Conservation (phyloP, 2,113 vertebrate species). For the Gadus macrocephalus region DNA sequence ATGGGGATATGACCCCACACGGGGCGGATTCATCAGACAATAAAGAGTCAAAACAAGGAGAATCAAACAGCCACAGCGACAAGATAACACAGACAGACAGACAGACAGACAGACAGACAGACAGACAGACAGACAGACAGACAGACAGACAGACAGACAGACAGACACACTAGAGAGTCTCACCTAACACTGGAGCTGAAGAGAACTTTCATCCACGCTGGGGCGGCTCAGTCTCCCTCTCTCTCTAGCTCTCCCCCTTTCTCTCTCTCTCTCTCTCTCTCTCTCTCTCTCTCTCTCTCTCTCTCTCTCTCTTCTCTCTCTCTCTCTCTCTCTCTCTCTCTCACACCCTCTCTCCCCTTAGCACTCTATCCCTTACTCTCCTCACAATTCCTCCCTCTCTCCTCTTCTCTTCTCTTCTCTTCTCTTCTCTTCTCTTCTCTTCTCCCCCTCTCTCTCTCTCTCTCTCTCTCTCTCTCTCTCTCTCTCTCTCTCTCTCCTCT, state of each 20-base stretch:
- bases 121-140: conserved; percentile 7
- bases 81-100: not conserved
- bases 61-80: not conserved
- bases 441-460: not conserved
- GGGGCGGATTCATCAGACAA: too few relatives aligned
- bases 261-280: too few relatives aligned
- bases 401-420: too few relatives aligned
- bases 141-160: conserved; percentile 7
- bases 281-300: too few relatives aligned
- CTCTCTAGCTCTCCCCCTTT: not conserved
- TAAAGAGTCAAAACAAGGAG: too few relatives aligned
- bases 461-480: not conserved
- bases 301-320: too few relatives aligned
- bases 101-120: conserved; percentile 6
- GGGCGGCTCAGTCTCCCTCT: not conserved
- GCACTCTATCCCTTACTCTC: not conserved
- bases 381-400: not conserved
- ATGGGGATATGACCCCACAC: too few relatives aligned
- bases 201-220: conserved; percentile 70
- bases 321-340: not conserved
- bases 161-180: not conserved
- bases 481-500: too few relatives aligned
- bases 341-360: too few relatives aligned
- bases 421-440: too few relatives aligned
- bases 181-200: conserved; percentile 45